These are phyloP conservation scores for Montipora foliosa DNA, from an alignment of 64 coral and sea anemone species.

Conservation along the genomic window DNA sequence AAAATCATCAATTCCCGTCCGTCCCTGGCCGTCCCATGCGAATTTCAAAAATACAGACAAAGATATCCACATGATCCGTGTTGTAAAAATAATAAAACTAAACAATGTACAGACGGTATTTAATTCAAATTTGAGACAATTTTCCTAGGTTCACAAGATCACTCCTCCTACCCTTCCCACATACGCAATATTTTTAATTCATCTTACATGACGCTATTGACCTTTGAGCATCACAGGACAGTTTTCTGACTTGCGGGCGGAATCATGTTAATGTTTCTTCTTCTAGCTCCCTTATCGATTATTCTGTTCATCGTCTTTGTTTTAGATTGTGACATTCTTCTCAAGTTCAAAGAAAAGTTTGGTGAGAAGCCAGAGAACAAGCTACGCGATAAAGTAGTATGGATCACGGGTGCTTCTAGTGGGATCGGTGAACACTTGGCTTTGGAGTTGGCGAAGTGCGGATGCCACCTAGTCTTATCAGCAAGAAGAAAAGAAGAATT, in stretches of 20 bases:
- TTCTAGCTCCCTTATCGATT: constrained; percentile 30
- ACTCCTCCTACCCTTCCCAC: no score
- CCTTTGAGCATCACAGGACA: background rate
- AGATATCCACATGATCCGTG: no score
- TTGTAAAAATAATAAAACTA: no score
- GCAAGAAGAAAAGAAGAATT: constrained; percentile 84
- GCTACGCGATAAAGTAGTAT: constrained; percentile 73
- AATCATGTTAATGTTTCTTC: background rate
- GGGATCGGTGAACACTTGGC: constrained; percentile 84
- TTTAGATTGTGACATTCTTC: constrained; percentile 71
- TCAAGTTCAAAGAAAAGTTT: constrained; percentile 75
- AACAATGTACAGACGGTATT: no score
- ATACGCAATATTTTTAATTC: background rate
- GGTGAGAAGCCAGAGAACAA: constrained; percentile 67
- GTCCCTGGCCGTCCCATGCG: no score
- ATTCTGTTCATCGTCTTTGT: constrained; percentile 64
- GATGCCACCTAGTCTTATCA: constrained; percentile 75
- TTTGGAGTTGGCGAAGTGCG: constrained; percentile 74
- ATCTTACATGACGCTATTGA: background rate
- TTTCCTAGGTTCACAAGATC: no score
- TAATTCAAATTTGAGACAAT: no score
- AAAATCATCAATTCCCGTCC: background rate
- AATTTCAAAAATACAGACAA: no score
- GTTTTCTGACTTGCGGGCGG: no score
- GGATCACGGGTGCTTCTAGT: constrained; percentile 90